These are phyloP conservation scores for Radopholus similis DNA, from an alignment of 1,140 invertebrate genomes.

Conservation along the genomic window DNA sequence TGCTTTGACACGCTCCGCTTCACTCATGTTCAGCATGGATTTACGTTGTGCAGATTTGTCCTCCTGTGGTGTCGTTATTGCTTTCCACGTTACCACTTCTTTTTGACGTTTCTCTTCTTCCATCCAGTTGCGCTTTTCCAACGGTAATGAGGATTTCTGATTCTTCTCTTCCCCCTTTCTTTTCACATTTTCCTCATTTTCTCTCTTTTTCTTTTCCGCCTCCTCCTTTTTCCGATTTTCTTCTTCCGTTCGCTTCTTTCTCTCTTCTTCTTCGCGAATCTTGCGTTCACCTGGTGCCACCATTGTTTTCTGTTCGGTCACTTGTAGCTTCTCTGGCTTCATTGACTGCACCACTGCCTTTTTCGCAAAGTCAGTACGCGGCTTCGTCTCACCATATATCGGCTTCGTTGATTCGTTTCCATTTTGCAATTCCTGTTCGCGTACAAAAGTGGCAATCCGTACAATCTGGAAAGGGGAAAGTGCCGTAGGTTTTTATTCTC, in stretches of 20 bases:
- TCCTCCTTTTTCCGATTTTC: background rate
- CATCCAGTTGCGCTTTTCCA: background rate
- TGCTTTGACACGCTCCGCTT: slow-evolving; percentile 36
- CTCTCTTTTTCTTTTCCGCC: background rate
- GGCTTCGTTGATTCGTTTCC: slow-evolving; percentile 16
- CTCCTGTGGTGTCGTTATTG: slow-evolving; percentile 27
- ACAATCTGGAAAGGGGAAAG: background rate
- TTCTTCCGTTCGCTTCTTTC: slow-evolving; percentile 11
- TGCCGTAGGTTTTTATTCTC: background rate
- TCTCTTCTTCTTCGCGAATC: slow-evolving; percentile 24
- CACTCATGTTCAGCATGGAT: slow-evolving; percentile 49
- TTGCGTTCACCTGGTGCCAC: slow-evolving; percentile 17
- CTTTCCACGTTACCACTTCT: too few relatives aligned
- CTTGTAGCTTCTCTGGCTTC: slow-evolving; percentile 30
- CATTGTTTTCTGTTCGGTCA: slow-evolving; percentile 21
- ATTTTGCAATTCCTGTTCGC: slow-evolving; percentile 1
- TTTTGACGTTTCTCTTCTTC: background rate
- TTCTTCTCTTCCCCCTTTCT: slow-evolving; percentile 7
- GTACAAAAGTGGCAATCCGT: slow-evolving; percentile 7
- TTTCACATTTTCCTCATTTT: background rate
- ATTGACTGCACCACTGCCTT: slow-evolving; percentile 49
- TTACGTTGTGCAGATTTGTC: slow-evolving; percentile 49
- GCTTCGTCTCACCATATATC: slow-evolving; percentile 22
- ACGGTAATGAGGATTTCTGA: too few relatives aligned
- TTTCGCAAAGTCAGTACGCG: slow-evolving; percentile 45